These are phyloP conservation scores for Sebastes iracundus DNA, from an alignment of 2,797 vertebrate genomes.

Conservation along the genomic window DNA sequence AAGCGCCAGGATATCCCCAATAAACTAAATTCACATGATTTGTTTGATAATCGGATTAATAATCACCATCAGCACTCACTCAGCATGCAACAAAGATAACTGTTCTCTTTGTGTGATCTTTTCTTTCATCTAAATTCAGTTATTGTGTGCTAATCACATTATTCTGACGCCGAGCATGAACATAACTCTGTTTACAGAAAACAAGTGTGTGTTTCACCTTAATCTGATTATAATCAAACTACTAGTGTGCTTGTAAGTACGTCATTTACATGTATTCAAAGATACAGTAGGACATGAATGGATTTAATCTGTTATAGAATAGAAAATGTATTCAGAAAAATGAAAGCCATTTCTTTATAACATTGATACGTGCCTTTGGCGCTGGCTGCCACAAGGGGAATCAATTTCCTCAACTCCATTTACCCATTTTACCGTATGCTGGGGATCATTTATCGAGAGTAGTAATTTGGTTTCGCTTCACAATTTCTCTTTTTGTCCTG, in stretches of 20 bases:
- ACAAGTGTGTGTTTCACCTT: background rate
- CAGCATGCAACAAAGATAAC: background rate
- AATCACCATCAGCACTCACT: background rate
- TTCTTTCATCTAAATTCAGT: background rate
- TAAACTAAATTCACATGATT: background rate
- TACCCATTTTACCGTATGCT: background rate
- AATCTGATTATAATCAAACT: background rate
- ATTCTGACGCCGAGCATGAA: background rate
- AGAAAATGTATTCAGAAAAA: slow-evolving; percentile 15
- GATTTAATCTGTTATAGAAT: background rate
- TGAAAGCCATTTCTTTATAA: background rate
- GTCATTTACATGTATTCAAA: background rate
- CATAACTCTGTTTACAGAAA: background rate
- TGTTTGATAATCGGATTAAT: background rate
- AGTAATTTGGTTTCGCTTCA: slow-evolving; percentile 33
- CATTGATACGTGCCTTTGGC: slow-evolving; percentile 29
- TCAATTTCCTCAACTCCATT: slow-evolving; percentile 39
- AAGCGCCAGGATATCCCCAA: background rate
- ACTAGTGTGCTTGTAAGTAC: background rate
- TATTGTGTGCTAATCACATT: background rate
- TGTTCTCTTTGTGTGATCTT: background rate
- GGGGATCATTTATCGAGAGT: slow-evolving; percentile 24
- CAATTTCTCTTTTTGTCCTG: slow-evolving; percentile 16
- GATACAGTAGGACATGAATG: background rate
- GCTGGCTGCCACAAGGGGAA: slow-evolving; percentile 17